Base-by-base conservation (phyloP, 2,888 invertebrate species). In the Esperia sulphurella region DNA sequence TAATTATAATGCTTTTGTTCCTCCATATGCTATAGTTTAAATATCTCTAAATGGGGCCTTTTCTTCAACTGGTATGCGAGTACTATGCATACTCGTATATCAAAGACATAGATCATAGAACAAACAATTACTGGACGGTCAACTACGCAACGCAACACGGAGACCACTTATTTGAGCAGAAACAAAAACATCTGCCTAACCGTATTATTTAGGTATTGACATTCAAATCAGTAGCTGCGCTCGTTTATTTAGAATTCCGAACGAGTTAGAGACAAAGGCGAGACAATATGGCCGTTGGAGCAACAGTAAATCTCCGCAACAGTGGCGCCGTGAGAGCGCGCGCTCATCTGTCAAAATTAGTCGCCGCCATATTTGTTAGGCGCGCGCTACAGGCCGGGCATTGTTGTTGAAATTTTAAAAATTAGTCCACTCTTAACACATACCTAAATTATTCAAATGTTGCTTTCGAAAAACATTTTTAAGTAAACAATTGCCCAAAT, bases 211-310 rank as follows among this genome's bases (percentile, higher is more conserved):
- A 49, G 58, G 74, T 71, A 83, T 88, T 86, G 79, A 86, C 79
- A 88, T 88, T 85, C 75, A 85, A 88, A 88, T 88, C 84, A 86
- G 87, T 84, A 87, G 87, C 86, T 57, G 71, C 61, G 71, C 74
- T 74, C 80, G 79, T 84, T 83, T 84, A 83, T 84, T 84, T 80
- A 75, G 82, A 80, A 83, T 84, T 83, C 77, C 70, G 62, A 71
- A 79, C 81, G 75, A 76, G 83, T 71, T 69, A 65, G 43, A 61
- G 55, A 87, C 84, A 86, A 86, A 75, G 61, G 75, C 54, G 51
- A 53, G 57, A 86, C 87, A 87, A 86, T 82, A 74, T 74, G 68
- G 65, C 64, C 73, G 86, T 87, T 86, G 87, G 83, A 85, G 83
- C 86, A 88, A 88, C 88, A 87, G 80, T 81, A 72, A 76, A 79